These are phyloP conservation scores for Emydura subglobosa DNA, from an alignment of 2,113 vertebrate genomes.

Conservation along the genomic window DNA sequence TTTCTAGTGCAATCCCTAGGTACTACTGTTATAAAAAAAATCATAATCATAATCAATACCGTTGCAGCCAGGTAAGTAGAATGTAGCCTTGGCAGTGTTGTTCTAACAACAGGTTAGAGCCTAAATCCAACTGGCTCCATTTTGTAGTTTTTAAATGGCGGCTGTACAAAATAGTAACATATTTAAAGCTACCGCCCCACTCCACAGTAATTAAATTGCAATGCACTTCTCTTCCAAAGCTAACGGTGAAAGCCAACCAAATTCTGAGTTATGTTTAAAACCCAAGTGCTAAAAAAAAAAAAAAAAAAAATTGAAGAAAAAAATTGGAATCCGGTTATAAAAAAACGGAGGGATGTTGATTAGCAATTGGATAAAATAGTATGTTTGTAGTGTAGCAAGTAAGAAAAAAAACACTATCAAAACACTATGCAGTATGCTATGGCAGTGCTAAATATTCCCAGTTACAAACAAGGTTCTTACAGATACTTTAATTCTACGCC, in stretches of 20 bases:
- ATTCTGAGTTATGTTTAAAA: background rate
- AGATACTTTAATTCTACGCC: constrained; percentile 40
- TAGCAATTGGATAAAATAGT: constrained; percentile 29
- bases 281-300: background rate
- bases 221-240: background rate
- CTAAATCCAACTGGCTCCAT: background rate
- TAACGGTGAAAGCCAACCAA: background rate
- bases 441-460: constrained; percentile 55
- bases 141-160: background rate
- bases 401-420: constrained; percentile 33
- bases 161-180: background rate
- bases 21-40: background rate
- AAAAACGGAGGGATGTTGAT: constrained; percentile 22
- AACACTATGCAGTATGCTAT: constrained; percentile 42
- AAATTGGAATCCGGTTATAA: background rate
- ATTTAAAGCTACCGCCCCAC: constrained; percentile 22
- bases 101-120: background rate
- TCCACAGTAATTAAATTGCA: background rate
- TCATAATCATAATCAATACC: background rate
- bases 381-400: constrained; percentile 52
- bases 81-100: background rate
- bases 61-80: background rate
- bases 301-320: background rate
- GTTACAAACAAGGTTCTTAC: background rate
- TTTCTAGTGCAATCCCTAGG: background rate